Base-by-base conservation (phyloP, 2,888 invertebrate species). In the Agonopterix heracliana region DNA sequence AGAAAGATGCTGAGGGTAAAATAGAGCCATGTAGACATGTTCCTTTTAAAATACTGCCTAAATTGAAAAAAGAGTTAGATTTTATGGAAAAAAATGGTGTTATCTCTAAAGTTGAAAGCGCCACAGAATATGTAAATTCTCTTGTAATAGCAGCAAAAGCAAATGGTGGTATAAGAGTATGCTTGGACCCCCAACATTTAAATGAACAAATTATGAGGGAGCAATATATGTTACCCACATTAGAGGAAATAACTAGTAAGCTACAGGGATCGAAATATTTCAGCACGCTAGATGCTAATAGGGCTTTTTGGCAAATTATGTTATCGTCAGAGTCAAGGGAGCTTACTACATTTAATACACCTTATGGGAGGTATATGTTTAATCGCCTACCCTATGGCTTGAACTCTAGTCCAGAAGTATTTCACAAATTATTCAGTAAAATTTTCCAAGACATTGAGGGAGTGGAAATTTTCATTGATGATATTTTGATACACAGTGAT, bases 321-420 rank as follows among this genome's bases (percentile, higher is more conserved):
- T 17, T 51, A 11, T 35, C 42, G 11, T 14, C 45, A 9, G 13
- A 14, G 13, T 13, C 9, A 17, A 11, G 11, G 34, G 41, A 47
- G 11, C 41, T 49, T 10, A 46, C 45, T 11, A 52, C 52, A 4
- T 52, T 49, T 36, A 47, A 47, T 42, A 52, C 52, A n/a, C 52
- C 52, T 2, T 35, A 14, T 11, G 52, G 52, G 9, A 34, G 49
- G 5, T 49, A 49, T 34, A 14, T 9, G n/a, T 49, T 52, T 38
- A 45, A 45, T 5, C 45, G 52, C 12, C 26, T 52, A n/a, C 52
- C 52, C 2, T 52, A 41, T 49, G 52, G 52, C 13, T 10, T 52
- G n/a, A 35, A 35, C 17, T 51, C 45, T 9, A 41, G 41, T 40
- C 48, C 51, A 12, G 51, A 51, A 48, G 11, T 45, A 14, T 51